phyloP scores from a whole-genome alignment of 2,888 invertebrate genomes.

The Oxycera nigricornis region DNA sequence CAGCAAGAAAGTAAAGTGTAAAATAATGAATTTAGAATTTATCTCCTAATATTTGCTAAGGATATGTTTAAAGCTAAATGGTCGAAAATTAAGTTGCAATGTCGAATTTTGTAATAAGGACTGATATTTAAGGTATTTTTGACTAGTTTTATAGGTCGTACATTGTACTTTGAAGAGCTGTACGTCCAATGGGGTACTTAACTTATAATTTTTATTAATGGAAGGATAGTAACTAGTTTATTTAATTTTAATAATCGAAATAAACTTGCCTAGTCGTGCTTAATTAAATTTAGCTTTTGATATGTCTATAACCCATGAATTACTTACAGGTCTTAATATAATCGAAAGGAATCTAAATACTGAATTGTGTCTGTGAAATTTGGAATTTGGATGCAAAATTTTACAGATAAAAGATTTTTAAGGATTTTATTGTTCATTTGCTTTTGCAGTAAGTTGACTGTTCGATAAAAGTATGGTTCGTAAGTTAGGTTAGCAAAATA shows the following conservation, averaged over 20 bases:
- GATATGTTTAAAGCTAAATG: background rate
- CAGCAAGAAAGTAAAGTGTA: conserved; percentile 53
- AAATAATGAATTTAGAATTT: conserved; percentile 29
- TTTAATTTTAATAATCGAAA: background rate
- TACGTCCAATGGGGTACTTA: conserved; percentile 23
- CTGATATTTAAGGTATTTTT: conserved; percentile 28
- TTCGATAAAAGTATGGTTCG: no score
- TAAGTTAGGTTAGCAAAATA: no score
- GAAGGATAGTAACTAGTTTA: background rate
- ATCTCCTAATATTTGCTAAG: conserved; percentile 2
- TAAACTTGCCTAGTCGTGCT: conserved; percentile 12
- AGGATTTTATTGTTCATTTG: no score
- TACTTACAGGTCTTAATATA: no score
- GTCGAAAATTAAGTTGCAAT: background rate
- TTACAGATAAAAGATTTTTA: no score
- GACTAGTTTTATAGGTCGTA: conserved; percentile 13
- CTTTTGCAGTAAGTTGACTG: no score
- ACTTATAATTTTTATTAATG: conserved; percentile 17
- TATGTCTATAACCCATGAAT: background rate
- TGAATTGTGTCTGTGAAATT: no score
- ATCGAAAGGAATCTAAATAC: no score
- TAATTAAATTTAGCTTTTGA: background rate
- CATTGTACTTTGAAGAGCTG: background rate
- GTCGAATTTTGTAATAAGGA: conserved; percentile 19
- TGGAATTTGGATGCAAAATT: no score